A percentile compares a stretch with the other conserved stretches of the same genome.
phyloP scores from a whole-genome alignment of 2,888 invertebrate species.

The Fabriciana adippe region DNA sequence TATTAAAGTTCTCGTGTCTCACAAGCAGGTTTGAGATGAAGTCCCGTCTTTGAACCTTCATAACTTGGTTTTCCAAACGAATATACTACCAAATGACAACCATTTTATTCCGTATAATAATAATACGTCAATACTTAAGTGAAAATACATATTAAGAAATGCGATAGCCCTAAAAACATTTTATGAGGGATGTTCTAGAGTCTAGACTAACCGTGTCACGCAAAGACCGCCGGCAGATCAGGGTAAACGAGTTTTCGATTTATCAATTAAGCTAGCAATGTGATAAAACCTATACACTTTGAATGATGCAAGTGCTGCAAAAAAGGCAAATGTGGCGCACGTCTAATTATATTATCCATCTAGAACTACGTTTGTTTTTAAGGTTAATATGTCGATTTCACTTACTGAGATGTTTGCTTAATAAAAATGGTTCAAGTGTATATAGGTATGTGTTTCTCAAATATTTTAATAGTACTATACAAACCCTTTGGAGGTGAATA shows the following conservation, averaged over 20 bases:
- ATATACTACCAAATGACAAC: too few species aligned
- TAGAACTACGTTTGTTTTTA: slow-evolving; percentile 7
- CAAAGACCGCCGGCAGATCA: slow-evolving; percentile 52
- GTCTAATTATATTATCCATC: slow-evolving; percentile 17
- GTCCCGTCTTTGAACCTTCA: too few species aligned
- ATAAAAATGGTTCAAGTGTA: not conserved
- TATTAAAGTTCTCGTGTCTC: too few species aligned
- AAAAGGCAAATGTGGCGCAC: slow-evolving; percentile 15
- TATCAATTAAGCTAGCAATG: slow-evolving; percentile 38
- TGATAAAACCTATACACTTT: slow-evolving; percentile 4
- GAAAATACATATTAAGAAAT: not conserved
- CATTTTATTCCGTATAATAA: too few species aligned
- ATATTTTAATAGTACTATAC: too few species aligned
- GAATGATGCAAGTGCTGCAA: slow-evolving; percentile 12
- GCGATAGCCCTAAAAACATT: slow-evolving; percentile 5
- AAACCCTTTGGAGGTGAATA: too few species aligned
- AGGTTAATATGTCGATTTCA: slow-evolving; percentile 22
- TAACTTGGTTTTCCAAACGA: not conserved
- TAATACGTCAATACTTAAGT: too few species aligned
- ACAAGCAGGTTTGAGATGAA: too few species aligned
- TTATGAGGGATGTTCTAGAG: slow-evolving; percentile 39
- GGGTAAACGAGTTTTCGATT: slow-evolving; percentile 42
- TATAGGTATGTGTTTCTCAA: not conserved
- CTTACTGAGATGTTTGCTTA: not conserved
- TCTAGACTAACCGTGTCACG: slow-evolving; percentile 55